Evolutionary conservation across 2,113 vertebrate species (phyloP), one percentile per base, ranked within the genome.

Genomic region (Notiomystis cincta): DNA sequence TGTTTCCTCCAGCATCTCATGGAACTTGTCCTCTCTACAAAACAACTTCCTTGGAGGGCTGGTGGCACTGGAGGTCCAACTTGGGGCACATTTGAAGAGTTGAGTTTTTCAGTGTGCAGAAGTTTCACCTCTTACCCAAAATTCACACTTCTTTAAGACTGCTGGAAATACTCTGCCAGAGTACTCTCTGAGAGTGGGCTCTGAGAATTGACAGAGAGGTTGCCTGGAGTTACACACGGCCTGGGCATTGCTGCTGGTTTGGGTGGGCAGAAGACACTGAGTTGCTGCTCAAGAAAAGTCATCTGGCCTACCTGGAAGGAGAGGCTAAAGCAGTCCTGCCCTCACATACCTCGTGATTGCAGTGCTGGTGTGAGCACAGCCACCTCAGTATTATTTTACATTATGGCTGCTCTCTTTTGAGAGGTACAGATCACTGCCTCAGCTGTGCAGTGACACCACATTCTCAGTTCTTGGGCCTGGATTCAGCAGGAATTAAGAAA

Each of bases 401-500:
- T 50, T 38, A 40, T 21, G 45, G 40, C 50, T 87, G 6, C 22
- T 87, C 11, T 70, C 37, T 16, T 69, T 31, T 58, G 31, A 69
- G 51, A 22, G 45, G 54, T 50, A n/a, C 31, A 60, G 9, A 1
- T 42, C 24, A 38, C 30, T 62, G 35, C 47, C 40, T 51, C 31
- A 53, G 17, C 38, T 45, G 51, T 42, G 64, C 31, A 47, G 50
- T 48, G 48, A 16, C 28, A 66, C 22, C 20, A 38, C 17, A n/a
- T 7, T 18, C 48, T 83, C 16, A 70, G 4, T 57, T 53, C 45
- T 61, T 60, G 65, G 19, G n/a, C 61, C 21, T 82, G 44, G 48
- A n/a, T 90, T 92, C 72, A 56, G 35, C 40, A 80, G 87, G 25
- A 82, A 66, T 35, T 24, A 45, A 78, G 60, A 86, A 81, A 91